Percentiles rank a stretch among this genome's conserved stretches.
Conservation (phyloP, 2,113 vertebrate species). For the Brienomyrus brachyistius region DNA sequence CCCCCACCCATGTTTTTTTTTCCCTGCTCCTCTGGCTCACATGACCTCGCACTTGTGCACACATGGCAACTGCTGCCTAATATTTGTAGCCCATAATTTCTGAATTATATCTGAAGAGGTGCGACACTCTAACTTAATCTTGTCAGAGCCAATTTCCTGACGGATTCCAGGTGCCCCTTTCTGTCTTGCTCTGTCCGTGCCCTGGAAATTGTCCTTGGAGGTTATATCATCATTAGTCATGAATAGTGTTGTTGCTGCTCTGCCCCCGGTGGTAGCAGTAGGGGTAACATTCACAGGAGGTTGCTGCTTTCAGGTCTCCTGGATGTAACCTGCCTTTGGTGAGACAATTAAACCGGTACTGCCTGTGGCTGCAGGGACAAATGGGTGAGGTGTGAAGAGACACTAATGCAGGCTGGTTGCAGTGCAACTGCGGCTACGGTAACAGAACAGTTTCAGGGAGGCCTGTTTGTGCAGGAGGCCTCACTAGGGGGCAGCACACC, state of each 20-base stretch:
- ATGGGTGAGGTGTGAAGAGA: neutral
- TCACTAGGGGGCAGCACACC: neutral
- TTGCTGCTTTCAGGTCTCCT: neutral
- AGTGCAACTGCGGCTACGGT: neutral
- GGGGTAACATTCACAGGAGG: neutral
- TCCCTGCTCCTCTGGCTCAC: neutral
- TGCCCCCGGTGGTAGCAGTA: neutral
- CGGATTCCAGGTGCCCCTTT: neutral
- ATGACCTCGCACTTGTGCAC: neutral
- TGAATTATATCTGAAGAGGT: slow-evolving; percentile 18
- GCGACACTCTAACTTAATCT: slow-evolving; percentile 23
- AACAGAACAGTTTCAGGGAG: neutral
- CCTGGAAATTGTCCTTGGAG: neutral
- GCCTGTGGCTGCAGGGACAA: neutral
- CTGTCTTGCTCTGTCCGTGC: neutral
- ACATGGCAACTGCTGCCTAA: slow-evolving; percentile 5
- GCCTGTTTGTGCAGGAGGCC: neutral
- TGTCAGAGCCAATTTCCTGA: slow-evolving; percentile 14
- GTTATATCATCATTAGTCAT: neutral
- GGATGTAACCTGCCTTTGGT: neutral
- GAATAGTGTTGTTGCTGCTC: neutral
- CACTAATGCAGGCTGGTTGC: neutral
- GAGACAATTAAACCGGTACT: neutral
- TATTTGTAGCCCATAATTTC: slow-evolving; percentile 21
- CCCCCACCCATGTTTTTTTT: neutral